Base-by-base conservation (phyloP, 1,140 invertebrate species). In the Drosophila guanche region DNA sequence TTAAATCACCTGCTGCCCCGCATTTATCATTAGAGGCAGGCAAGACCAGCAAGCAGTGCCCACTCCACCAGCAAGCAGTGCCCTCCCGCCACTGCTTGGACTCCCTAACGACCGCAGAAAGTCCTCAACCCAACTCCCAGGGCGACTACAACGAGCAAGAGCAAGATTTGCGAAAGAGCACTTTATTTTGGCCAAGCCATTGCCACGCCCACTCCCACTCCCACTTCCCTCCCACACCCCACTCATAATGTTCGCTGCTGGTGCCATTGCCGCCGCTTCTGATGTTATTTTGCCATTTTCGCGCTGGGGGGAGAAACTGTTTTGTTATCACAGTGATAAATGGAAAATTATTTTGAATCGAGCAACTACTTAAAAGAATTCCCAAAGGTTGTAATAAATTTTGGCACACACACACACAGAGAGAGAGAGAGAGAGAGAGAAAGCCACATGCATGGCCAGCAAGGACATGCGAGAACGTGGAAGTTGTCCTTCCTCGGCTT, bases 261-360 rank as follows among this genome's bases (percentile, higher is more conserved):
- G 6, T 37, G 16, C 12, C 62, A 16, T 20, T 71, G 61, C 7
- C 51, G 61, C 7, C 51, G 53, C 41, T 73, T 48, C 50, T 68
- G 74, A 76, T 83, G 78, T 88, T 88, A 88, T 81, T 84, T 89
- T 74, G 84, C 84, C 85, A 88, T 84, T 89, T 84, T 89, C 84
- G 83, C 75, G 74, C 62, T 74, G 55, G 47, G 57, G 62, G 69
- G 57, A 76, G 62, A 67, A 84, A 89, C 84, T 89, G 84, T 89
- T 85, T 88, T 88, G 83, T 88, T 88, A 88, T 88, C 83, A 89
- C 79, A 74, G 84, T 89, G 84, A 89, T 89, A 89, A 89, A 89
- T 89, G 84, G 84, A 89, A 89, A 89, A 89, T 89, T 89, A 89
- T 89, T 89, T 89, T 83, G 84, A 89, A 89, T 89, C 84, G 84